Base-by-base conservation (phyloP, 2,888 invertebrate species). In the Hirtodrosophila cameraria region DNA sequence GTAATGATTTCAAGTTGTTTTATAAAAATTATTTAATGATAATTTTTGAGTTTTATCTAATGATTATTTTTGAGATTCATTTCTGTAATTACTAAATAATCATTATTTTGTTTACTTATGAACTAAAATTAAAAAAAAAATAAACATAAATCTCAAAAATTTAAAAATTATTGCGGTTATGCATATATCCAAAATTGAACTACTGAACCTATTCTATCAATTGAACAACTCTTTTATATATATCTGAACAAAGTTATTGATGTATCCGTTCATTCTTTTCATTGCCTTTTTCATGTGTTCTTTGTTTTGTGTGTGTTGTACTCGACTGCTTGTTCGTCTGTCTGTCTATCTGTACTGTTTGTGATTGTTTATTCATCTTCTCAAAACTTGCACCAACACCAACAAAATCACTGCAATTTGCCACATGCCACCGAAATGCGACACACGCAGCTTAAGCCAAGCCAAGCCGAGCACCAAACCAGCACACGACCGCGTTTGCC, bases 361-460 rank as follows among this genome's bases (percentile, higher is more conserved):
- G n/a, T n/a, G 52, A 50, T 52, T 59, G 71, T 43, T 48, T 61
- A 43, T 35, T 64, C 61, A 72, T 72, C 70, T 60, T 33, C 48
- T 67, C 30, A 38, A 41, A 55, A 60, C 67, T 67, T 65, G 71
- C 64, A 73, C 69, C 38, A 59, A 74, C 66, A 76, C 71, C 57
- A 60, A 75, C 57, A 59, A 55, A 67, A 68, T 78, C 67, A 42
- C 45, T 45, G 36, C 54, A 58, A 67, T 38, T 18, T 39, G 53
- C 58, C 68, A 74, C 75, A 42, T 35, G 33, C 28, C 27, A 36
- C 16, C 57, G 71, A 61, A 66, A 68, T 57, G 9, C 35, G 25
- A 59, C 49, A 73, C 72, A 49, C 46, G 65, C 87, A 90, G 90
- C 87, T 90, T 68, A 90, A 90, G 74, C 90, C 90, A 61, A 71